Evolutionary conservation across 1,140 invertebrate species (phyloP).

Genomic region (Megathymus violae): DNA sequence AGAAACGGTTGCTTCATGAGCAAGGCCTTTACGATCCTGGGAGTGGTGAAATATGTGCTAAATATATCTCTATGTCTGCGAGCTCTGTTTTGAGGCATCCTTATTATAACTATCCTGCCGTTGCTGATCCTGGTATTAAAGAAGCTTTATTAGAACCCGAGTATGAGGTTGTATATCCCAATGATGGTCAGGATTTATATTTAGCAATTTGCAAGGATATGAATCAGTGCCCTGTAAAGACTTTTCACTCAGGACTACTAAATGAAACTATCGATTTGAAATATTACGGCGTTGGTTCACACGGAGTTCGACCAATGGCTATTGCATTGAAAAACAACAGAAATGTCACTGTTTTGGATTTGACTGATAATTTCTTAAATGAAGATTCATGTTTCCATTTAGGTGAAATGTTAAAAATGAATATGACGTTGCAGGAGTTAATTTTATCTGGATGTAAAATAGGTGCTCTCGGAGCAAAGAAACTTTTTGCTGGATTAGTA

Average conservation of each 20-base stretch:
- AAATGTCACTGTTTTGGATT: slow-evolving; percentile 62
- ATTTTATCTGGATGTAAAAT: slow-evolving; percentile 78
- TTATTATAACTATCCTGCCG: slow-evolving; percentile 78
- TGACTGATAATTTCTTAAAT: slow-evolving; percentile 77
- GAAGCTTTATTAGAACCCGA: slow-evolving; percentile 70
- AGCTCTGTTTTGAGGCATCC: slow-evolving; percentile 75
- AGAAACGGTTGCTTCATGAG: slow-evolving; percentile 47
- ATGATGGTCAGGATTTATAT: slow-evolving; percentile 76
- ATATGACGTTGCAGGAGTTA: slow-evolving; percentile 65
- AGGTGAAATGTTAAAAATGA: slow-evolving; percentile 70
- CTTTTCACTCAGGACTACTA: slow-evolving; percentile 64
- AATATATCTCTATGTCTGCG: slow-evolving; percentile 69
- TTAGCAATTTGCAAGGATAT: slow-evolving; percentile 71
- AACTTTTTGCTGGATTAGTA: slow-evolving; percentile 56
- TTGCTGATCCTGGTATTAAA: slow-evolving; percentile 79
- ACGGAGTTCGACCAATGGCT: slow-evolving; percentile 68
- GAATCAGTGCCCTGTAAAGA: slow-evolving; percentile 66
- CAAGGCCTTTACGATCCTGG: slow-evolving; percentile 56
- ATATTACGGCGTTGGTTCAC: slow-evolving; percentile 77
- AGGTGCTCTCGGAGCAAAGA: slow-evolving; percentile 63
- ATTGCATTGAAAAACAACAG: slow-evolving; percentile 69
- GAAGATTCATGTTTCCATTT: slow-evolving; percentile 72
- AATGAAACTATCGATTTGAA: slow-evolving; percentile 69
- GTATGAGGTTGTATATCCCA: slow-evolving; percentile 56
- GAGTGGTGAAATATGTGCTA: slow-evolving; percentile 63